Conservation (phyloP, 2,113 vertebrate species). For the Labeo rohita region DNA sequence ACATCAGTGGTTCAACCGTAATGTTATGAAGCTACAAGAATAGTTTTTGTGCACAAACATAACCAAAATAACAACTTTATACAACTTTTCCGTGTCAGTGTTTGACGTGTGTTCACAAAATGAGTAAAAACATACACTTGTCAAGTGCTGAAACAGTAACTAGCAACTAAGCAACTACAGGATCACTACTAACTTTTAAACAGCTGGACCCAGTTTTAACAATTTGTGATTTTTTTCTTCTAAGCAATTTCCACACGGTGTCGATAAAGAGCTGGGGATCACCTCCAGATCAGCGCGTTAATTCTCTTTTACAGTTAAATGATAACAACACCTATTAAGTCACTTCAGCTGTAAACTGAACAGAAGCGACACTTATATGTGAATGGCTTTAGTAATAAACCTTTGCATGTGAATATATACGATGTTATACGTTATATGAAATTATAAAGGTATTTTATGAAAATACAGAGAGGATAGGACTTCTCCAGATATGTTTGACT, state of each 20-base stretch:
- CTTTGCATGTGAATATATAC: neutral
- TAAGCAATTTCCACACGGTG: conserved; percentile 20
- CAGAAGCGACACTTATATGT: neutral
- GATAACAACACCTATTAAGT: neutral
- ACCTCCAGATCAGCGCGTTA: neutral
- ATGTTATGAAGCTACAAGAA: too few species aligned
- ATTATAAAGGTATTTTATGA: neutral
- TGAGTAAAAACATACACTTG: too few species aligned
- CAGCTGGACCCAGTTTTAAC: conserved; percentile 51
- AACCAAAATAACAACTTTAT: too few species aligned
- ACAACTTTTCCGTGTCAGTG: too few species aligned
- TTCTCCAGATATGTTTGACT: conserved; percentile 56
- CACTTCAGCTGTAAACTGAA: neutral
- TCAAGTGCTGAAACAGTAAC: too few species aligned
- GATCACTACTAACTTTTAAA: too few species aligned
- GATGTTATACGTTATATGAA: neutral
- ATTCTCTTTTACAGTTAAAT: neutral
- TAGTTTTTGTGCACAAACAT: too few species aligned
- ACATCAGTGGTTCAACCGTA: too few species aligned
- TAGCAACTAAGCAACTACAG: too few species aligned
- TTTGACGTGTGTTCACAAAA: too few species aligned
- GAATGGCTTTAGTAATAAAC: neutral
- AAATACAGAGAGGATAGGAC: neutral
- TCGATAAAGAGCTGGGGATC: conserved; percentile 21
- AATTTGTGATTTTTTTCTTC: neutral